phyloP scores from a whole-genome alignment of 23 tunicate species.

The Styela clava region DNA sequence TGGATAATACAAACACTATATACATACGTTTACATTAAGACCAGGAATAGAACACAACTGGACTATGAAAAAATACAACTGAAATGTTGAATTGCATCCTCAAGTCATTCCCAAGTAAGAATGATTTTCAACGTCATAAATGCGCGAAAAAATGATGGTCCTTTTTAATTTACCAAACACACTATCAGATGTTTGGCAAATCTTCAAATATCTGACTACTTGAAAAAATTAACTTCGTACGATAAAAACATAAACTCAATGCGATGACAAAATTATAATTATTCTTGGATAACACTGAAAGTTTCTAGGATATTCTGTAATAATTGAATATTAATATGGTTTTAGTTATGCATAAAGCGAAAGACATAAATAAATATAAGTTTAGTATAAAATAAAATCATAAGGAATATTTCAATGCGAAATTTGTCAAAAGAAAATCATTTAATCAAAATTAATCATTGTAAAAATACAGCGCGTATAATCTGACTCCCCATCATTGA shows the following conservation, averaged over 20 bases:
- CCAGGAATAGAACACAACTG: too few species aligned
- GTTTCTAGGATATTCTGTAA: not conserved
- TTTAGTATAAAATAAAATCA: not conserved
- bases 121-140: not conserved
- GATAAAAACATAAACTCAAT: not conserved
- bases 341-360: not conserved
- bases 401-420: not conserved
- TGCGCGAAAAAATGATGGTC: not conserved
- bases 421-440: not conserved
- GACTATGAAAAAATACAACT: too few species aligned
- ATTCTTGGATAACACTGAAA: not conserved
- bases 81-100: not conserved
- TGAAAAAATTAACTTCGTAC: not conserved
- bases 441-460: not conserved
- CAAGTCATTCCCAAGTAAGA: not conserved
- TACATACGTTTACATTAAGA: not conserved
- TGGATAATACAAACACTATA: not conserved
- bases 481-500: not conserved
- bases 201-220: too few species aligned
- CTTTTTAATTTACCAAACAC: too few species aligned
- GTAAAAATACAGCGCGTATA: not conserved
- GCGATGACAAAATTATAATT: not conserved
- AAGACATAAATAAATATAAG: not conserved
- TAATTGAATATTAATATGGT: not conserved
- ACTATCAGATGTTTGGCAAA: too few species aligned